Conservation (phyloP, 2,113 vertebrate genomes). For the Alouatta palliata region DNA sequence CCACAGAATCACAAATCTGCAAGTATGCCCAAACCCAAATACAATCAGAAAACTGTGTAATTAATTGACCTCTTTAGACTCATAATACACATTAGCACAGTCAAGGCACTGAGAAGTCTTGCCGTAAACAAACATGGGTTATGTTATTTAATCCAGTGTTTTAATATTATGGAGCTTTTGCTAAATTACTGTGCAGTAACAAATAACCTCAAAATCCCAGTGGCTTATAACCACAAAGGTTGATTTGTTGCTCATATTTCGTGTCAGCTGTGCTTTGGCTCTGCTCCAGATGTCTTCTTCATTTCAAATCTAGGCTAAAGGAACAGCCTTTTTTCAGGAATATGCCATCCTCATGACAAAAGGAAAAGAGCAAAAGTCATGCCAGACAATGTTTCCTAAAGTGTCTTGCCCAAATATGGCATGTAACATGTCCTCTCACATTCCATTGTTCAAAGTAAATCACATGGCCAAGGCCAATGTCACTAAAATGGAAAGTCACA, state of each 20-base stretch:
- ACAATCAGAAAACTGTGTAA: background rate
- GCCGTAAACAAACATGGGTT: background rate
- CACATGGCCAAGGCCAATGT: background rate
- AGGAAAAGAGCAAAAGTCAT: background rate
- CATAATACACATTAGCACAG: background rate
- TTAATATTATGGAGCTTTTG: background rate
- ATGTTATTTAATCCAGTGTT: background rate
- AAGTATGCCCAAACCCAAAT: background rate
- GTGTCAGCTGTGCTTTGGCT: background rate
- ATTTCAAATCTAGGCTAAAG: background rate
- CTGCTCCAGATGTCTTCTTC: background rate
- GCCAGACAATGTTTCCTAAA: background rate
- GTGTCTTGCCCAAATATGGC: background rate
- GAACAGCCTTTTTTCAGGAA: background rate
- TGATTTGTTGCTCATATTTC: background rate
- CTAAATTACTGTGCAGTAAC: background rate
- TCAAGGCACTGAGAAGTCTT: background rate
- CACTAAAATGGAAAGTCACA: background rate
- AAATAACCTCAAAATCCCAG: background rate
- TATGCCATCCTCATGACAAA: background rate
- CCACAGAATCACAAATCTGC: background rate
- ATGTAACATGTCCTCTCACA: background rate
- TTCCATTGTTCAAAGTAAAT: background rate
- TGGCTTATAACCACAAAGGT: background rate
- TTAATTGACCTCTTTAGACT: background rate